Evolutionary conservation across 2,797 vertebrate species (phyloP).

Genomic region (Eleutherodactylus coqui): DNA sequence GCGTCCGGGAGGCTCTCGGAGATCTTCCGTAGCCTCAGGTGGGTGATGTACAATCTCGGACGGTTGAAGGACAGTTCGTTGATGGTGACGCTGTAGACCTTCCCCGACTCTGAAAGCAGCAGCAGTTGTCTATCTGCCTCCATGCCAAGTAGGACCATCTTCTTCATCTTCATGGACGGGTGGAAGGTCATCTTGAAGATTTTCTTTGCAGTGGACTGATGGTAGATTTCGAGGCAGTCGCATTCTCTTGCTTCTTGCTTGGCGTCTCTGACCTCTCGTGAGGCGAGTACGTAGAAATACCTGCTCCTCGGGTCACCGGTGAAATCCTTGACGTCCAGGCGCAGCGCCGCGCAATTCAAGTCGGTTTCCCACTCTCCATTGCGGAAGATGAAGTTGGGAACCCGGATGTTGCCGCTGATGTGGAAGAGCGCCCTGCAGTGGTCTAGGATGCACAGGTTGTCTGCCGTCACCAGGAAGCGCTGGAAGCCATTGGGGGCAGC

Average conservation of each 20-base stretch:
- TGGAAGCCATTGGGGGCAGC: constrained; percentile 72
- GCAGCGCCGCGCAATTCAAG: constrained; percentile 70
- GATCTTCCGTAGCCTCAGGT: constrained; percentile 71
- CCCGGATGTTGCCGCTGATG: constrained; percentile 70
- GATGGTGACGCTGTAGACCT: constrained; percentile 73
- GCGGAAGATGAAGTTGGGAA: constrained; percentile 66
- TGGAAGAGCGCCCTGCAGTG: constrained; percentile 73
- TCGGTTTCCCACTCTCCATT: constrained; percentile 70
- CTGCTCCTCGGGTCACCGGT: constrained; percentile 70
- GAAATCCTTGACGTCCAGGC: constrained; percentile 74
- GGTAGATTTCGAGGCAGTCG: no score
- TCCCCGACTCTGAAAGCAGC: constrained; percentile 75
- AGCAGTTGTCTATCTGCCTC: constrained; percentile 70
- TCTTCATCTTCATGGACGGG: constrained; percentile 73
- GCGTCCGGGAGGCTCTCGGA: constrained; percentile 69
- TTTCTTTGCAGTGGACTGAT: no score
- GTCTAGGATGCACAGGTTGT: constrained; percentile 74
- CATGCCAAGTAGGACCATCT: constrained; percentile 72
- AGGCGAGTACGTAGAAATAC: constrained; percentile 75
- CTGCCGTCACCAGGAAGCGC: constrained; percentile 72
- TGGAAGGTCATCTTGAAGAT: constrained; percentile 78
- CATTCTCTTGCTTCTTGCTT: constrained; percentile 2
- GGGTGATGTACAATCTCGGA: constrained; percentile 71
- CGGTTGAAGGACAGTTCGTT: constrained; percentile 74
- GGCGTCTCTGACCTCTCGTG: constrained; percentile 62